Conservation (phyloP, 2,888 invertebrate genomes). For the Apeira syringaria region DNA sequence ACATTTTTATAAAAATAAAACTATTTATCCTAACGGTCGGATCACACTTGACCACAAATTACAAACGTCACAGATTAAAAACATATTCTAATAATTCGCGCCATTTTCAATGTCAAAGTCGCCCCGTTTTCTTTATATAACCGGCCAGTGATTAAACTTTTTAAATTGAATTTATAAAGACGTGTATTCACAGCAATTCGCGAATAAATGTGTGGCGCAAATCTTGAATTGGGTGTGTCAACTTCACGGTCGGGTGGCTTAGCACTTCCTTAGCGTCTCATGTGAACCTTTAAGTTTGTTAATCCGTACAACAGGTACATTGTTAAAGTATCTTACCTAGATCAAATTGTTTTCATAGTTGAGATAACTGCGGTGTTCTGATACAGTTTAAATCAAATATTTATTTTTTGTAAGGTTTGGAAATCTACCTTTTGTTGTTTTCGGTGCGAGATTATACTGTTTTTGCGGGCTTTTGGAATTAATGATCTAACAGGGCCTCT, state of each 20-base stretch:
- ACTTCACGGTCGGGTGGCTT: conserved; percentile 56
- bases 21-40: neutral
- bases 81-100: conserved; percentile 4
- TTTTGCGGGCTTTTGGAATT: too few species aligned
- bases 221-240: conserved; percentile 65
- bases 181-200: conserved; percentile 66
- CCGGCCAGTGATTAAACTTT: conserved; percentile 9
- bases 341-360: neutral
- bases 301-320: conserved; percentile 42
- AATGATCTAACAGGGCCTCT: too few species aligned
- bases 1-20: conserved; percentile 3
- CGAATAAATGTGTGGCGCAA: conserved; percentile 68
- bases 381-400: too few species aligned
- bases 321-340: conserved; percentile 15
- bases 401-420: too few species aligned
- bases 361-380: too few species aligned
- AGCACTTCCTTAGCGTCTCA: conserved; percentile 61
- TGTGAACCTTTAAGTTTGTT: conserved; percentile 67
- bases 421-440: too few species aligned
- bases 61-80: conserved; percentile 10
- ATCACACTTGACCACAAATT: conserved; percentile 1
- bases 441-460: too few species aligned
- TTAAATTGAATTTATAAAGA: conserved; percentile 44
- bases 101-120: conserved; percentile 18
- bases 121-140: conserved; percentile 9